Evolutionary conservation across 2,113 vertebrate genomes (phyloP).

Genomic region (Piaya cayana): DNA sequence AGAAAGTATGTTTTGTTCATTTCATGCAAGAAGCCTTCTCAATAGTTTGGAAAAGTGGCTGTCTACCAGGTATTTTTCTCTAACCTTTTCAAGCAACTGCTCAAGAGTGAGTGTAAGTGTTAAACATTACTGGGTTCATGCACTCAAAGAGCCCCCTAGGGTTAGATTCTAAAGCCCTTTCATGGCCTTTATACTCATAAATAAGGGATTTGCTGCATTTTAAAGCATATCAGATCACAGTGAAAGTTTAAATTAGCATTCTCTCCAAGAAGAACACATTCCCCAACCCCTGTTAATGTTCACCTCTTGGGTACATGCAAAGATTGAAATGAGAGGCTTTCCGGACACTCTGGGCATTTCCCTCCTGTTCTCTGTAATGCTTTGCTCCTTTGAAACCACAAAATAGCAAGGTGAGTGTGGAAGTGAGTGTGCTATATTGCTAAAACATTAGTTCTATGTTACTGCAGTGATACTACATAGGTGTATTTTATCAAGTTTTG

Average conservation of each 20-base stretch:
- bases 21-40: not conserved
- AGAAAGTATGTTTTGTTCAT: slow-evolving; percentile 11
- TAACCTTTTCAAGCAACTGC: slow-evolving; percentile 42
- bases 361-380: not conserved
- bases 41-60: not conserved
- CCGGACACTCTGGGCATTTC: not conserved
- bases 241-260: slow-evolving; percentile 53
- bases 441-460: not conserved
- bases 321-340: slow-evolving; percentile 42
- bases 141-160: slow-evolving; percentile 50
- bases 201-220: slow-evolving; percentile 64
- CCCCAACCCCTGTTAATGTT: slow-evolving; percentile 1
- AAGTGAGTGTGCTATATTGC: not conserved
- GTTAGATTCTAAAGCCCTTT: slow-evolving; percentile 59
- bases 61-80: slow-evolving; percentile 6
- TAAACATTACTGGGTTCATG: slow-evolving; percentile 42
- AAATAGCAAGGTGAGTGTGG: not conserved
- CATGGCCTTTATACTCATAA: slow-evolving; percentile 62
- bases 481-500: not conserved
- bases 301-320: slow-evolving; percentile 10
- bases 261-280: slow-evolving; percentile 23
- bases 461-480: not conserved
- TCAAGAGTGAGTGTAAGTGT: slow-evolving; percentile 34
- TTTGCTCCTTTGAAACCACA: not conserved
- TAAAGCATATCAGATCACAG: slow-evolving; percentile 54